Base-by-base conservation (phyloP, 1,140 invertebrate species). In the Magallana gigas region DNA sequence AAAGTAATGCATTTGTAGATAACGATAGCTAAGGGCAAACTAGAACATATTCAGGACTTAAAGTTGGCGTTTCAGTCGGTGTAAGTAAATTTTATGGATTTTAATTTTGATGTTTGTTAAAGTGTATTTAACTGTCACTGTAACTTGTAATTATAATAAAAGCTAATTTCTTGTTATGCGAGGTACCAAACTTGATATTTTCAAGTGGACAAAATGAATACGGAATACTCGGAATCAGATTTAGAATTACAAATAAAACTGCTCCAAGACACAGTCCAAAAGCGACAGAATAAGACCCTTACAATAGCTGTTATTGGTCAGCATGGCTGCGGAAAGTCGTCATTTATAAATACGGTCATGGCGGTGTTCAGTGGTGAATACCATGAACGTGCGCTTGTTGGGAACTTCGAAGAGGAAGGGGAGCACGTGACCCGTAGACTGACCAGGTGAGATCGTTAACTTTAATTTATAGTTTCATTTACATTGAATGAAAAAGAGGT, bases 141-240 rank as follows among this genome's bases (percentile, higher is more conserved):
- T 48, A 48, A 4, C 36, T 48, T 48, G 36, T 48, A 23, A 48
- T 23, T 48, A 48, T 48, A 48, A 23, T 23, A 23, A 23, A 23
- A 48, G 36, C 36, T 48, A 8, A 71, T 71, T 71, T 71, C 68
- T 71, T 71, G 18, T 71, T 71, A 71, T 71, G 68, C 36, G 68
- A 71, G 68, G 68, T 71, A 6, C 18, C 16, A 18, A 71, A 11
- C 23, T 71, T 18, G 4, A 71, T 29, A 71, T 48, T 48, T 2
- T 2, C 36, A 48, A 1, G 36, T 71, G 68, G 68, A 8, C n/a
- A 29, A 23, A 23, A 29, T 29, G 36, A 71, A 1, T 1, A 11
- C 12, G 68, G 36, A 23, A 7, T 71, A 71, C 23, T 71, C 68
- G 18, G 68, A 71, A 11, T 18, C 23, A 71, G 68, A 71, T 71